Base-by-base conservation (phyloP, 1,140 invertebrate genomes). In the Drosophila repletoides region DNA sequence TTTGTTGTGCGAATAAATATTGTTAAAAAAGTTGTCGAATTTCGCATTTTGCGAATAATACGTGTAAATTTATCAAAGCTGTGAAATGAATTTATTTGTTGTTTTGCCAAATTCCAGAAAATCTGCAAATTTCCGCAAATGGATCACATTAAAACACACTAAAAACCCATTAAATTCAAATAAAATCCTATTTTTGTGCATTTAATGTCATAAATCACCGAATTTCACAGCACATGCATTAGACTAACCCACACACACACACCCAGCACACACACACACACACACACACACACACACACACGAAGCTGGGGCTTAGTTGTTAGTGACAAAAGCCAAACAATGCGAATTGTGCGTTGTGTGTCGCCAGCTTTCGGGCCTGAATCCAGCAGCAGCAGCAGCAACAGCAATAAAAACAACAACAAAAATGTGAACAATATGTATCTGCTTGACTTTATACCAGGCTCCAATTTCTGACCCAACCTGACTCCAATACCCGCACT, bases 81-180 rank as follows among this genome's bases (percentile, higher is more conserved):
- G 31, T 38, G 6, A 40, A 58, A 58, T 46, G 26, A 46, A 58
- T 58, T 43, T 34, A 15, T 34, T 36, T 63, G 10, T 43, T 29
- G 22, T 60, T 19, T 49, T 10, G 34, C 14, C 40, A 58, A 22
- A 49, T 31, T 14, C 38, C 72, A 64, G 76, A 46, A 72, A 80
- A 75, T 80, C 76, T 72, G 71, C 24, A 75, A 83, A 75, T 72
- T 68, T 65, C 70, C 70, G 73, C 70, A 83, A 83, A 83, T 72
- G 75, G 60, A 86, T 74, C 80, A 72, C 80, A 86, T 83, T 83
- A 86, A 83, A 83, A 84, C 60, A 67, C 74, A 83, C 74, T 86
- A 83, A 86, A 83, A 83, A 86, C 75, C 79, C 79, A 83, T 83
- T 83, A 83, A 83, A 83, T 80, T 70, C 80, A 71, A 75, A 83